Conservation (phyloP, 2,113 vertebrate genomes). For the Typhlomys cinereus region DNA sequence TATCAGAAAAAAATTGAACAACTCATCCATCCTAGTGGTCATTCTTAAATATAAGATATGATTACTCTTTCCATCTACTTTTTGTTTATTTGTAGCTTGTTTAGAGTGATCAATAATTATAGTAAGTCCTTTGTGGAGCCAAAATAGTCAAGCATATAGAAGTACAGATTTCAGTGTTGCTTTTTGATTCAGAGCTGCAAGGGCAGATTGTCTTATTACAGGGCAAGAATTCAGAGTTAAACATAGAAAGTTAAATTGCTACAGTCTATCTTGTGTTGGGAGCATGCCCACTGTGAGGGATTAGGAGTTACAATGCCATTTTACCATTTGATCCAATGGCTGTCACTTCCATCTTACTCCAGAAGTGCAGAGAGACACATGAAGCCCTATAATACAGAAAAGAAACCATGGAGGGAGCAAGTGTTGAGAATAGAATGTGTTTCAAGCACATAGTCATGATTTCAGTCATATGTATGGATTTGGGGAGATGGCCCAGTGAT, state of each 20-base stretch:
- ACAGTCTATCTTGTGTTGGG: neutral
- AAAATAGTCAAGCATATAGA: neutral
- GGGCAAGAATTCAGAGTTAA: neutral
- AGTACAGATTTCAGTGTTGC: neutral
- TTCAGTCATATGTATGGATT: no score
- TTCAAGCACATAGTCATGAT: no score
- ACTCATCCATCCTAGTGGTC: neutral
- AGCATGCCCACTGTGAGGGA: neutral
- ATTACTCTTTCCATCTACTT: constrained; percentile 6
- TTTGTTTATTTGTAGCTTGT: constrained; percentile 5
- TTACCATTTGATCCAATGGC: neutral
- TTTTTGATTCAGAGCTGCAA: neutral
- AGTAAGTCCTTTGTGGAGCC: neutral
- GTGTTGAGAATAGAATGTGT: no score
- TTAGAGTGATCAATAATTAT: neutral
- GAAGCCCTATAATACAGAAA: neutral
- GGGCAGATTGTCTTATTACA: neutral
- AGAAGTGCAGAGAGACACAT: neutral
- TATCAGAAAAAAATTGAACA: neutral
- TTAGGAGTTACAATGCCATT: neutral
- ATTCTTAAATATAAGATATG: neutral
- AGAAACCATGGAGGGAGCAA: neutral
- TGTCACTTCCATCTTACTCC: neutral
- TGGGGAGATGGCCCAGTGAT: no score
- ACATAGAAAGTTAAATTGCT: neutral